Evolutionary conservation across 2,113 vertebrate species (phyloP).

Genomic region (Nycticorax nycticorax): DNA sequence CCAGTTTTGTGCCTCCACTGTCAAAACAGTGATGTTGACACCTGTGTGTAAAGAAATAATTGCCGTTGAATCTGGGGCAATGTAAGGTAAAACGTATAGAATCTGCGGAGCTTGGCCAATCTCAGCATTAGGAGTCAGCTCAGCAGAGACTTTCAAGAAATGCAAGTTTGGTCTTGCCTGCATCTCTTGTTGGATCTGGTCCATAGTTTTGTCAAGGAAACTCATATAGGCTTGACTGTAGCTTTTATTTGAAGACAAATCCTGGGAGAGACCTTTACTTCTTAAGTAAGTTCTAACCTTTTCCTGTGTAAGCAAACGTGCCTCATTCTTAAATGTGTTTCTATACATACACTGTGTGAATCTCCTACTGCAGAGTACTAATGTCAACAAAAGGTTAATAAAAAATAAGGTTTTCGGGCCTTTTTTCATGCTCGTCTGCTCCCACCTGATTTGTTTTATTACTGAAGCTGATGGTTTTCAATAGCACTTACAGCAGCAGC

Average conservation of each 20-base stretch:
- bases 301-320: slow-evolving; percentile 13
- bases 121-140: neutral
- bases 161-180: neutral
- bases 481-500: neutral
- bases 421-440: neutral
- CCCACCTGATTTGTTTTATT: slow-evolving; percentile 42
- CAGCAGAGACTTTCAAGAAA: neutral
- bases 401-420: slow-evolving; percentile 6
- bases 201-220: neutral
- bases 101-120: neutral
- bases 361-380: slow-evolving; percentile 34
- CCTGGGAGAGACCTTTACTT: neutral
- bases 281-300: slow-evolving; percentile 41
- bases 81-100: neutral
- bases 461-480: slow-evolving; percentile 22
- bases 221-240: neutral
- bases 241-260: slow-evolving; percentile 40
- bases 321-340: slow-evolving; percentile 13
- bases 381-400: slow-evolving; percentile 64
- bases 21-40: neutral
- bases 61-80: neutral
- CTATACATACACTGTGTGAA: neutral
- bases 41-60: neutral
- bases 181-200: neutral
- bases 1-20: neutral